Base-by-base conservation (phyloP, 1,140 invertebrate genomes). In the Diachasma alloeum region DNA sequence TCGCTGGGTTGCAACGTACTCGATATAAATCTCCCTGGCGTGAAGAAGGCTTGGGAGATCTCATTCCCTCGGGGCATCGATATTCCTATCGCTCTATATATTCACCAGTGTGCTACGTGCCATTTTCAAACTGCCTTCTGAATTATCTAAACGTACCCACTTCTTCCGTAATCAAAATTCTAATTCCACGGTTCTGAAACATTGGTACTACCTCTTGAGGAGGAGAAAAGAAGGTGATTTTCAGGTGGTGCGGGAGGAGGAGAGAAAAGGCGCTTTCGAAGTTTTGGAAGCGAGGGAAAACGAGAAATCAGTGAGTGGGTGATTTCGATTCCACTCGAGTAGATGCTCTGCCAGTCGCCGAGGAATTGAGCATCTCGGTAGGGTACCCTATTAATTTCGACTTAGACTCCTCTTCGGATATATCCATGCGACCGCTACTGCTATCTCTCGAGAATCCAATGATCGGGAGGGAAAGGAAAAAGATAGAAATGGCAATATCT, bases 111-210 rank as follows among this genome's bases (percentile, higher is more conserved):
- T 48, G 63, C 13, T 46, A 42, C 37, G 69, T 46, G 26, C 22
- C 22, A n/a, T 53, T 22, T 37, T 63, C 75, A 26, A 13, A 63
- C 26, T 42, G 36, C 22, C 44, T 46, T 36, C 9, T 72, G 70
- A 53, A 56, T 76, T 76, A 69, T 70, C 69, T 63, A 42, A 59
- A 31, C 69, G 31, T 1, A 13, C 17, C 26, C n/a, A 48, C 48
- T 42, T 71, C 48, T n/a, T 39, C 19, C 36, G 56, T 68, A 77
- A 77, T 77, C 70, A 19, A 36, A 71, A 77, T 74, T 78, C 76
- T 74, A 74, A 74, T 78, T 74, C 76, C 48, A 71, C 53, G 46
- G 48, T 71, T 63, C 72, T 78, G 39, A 71, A 78, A 74, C 39
- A 78, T 74, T 74, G 59, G 22, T 15, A 63, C 37, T 13, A 66